These are phyloP conservation scores for Podarcis lilfordi DNA, from an alignment of 2,797 vertebrate species.

Conservation along the genomic window DNA sequence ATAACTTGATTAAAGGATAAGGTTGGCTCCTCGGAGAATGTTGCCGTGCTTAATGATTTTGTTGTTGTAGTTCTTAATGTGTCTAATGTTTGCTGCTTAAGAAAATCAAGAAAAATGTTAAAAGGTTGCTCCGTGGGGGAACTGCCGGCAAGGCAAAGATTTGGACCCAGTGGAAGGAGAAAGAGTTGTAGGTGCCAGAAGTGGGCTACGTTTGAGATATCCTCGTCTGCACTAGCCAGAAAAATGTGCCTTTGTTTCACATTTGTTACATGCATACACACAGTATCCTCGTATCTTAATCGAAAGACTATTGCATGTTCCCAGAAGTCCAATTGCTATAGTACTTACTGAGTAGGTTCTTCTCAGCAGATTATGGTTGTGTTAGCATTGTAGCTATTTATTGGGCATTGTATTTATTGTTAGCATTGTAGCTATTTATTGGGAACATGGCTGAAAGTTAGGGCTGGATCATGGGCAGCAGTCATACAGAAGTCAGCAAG, in stretches of 20 bases:
- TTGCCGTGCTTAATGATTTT: constrained; percentile 77
- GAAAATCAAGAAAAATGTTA: constrained; percentile 80
- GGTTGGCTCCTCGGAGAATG: constrained; percentile 76
- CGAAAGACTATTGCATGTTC: not conserved
- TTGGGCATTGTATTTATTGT: not conserved
- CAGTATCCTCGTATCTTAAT: not conserved
- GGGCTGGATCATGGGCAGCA: not conserved
- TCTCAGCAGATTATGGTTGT: not conserved
- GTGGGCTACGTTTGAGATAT: not conserved
- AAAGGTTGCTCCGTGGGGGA: constrained; percentile 70
- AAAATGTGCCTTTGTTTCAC: not conserved
- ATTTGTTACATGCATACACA: not conserved
- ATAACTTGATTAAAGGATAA: constrained; percentile 78
- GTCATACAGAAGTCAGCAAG: not conserved
- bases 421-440: not conserved
- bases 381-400: not conserved
- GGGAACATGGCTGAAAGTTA: not conserved
- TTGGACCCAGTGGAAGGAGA: not conserved
- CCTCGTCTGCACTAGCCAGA: not conserved
- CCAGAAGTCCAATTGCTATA: not conserved
- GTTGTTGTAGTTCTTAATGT: constrained; percentile 79
- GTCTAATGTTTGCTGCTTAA: constrained; percentile 79
- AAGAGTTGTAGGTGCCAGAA: not conserved
- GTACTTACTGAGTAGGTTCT: not conserved
- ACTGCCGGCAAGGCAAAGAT: constrained; percentile 36